Evolutionary conservation across 1,140 invertebrate species (phyloP).

Genomic region (Leucophenga varia): DNA sequence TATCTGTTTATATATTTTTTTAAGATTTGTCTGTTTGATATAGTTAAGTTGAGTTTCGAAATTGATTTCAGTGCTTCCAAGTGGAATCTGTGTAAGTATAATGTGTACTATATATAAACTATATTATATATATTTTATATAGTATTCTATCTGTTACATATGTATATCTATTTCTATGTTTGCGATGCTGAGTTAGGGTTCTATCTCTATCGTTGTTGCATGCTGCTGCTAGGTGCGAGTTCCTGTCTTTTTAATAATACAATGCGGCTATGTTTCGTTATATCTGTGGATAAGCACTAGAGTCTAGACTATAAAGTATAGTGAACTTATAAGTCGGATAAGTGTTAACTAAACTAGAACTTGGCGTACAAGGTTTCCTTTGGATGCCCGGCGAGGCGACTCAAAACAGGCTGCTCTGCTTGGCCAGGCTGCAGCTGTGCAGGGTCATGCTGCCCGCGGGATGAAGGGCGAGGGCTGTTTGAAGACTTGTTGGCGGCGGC

Average conservation of each 20-base stretch:
- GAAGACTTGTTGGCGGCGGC: constrained; percentile 30
- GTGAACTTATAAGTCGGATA: too few species aligned
- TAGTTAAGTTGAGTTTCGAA: too few species aligned
- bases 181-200: too few species aligned
- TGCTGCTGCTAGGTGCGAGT: constrained; percentile 35
- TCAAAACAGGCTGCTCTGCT: constrained; percentile 47
- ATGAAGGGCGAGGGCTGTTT: constrained; percentile 34
- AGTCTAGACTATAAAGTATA: constrained; percentile 8
- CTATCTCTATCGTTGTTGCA: constrained; percentile 4
- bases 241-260: constrained; percentile 38
- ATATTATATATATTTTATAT: neutral
- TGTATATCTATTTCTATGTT: too few species aligned
- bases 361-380: constrained; percentile 34
- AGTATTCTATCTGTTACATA: constrained; percentile 6
- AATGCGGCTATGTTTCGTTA: constrained; percentile 29
- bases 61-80: too few species aligned
- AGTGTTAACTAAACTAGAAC: too few species aligned
- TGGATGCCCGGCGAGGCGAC: constrained; percentile 31
- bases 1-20: too few species aligned
- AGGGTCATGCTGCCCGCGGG: constrained; percentile 42
- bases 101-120: constrained; percentile 18
- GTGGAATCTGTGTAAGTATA: too few species aligned
- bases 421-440: constrained; percentile 45
- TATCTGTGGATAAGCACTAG: constrained; percentile 6
- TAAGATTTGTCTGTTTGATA: too few species aligned